These are phyloP conservation scores for Pontoporia blainvillei DNA, from an alignment of 2,113 vertebrate genomes.

Conservation along the genomic window DNA sequence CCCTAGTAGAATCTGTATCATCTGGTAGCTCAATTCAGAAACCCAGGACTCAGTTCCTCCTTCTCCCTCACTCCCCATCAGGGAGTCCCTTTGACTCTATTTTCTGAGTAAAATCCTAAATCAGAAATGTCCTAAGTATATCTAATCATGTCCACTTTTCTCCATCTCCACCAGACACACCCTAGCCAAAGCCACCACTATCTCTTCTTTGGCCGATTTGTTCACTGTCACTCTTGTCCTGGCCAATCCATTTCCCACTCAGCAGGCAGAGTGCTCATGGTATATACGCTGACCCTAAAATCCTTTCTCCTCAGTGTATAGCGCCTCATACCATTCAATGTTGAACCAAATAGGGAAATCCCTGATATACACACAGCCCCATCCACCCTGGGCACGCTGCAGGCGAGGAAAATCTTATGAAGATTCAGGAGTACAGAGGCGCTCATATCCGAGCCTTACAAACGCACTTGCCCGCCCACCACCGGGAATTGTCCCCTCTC, in stretches of 20 bases:
- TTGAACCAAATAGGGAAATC: background rate
- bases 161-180: background rate
- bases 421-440: background rate
- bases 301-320: background rate
- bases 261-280: background rate
- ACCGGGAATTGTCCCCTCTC: background rate
- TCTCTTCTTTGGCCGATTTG: background rate
- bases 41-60: background rate
- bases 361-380: fast-evolving
- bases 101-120: background rate
- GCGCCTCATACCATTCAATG: background rate
- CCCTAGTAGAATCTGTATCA: background rate
- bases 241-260: background rate
- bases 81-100: background rate
- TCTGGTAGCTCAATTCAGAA: background rate
- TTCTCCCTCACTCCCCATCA: background rate
- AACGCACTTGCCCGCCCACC: fast-evolving
- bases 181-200: background rate
- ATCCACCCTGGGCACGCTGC: background rate
- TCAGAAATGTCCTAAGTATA: background rate
- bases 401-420: background rate
- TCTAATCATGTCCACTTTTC: background rate
- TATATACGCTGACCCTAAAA: background rate
- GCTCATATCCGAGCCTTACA: background rate
- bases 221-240: background rate